Base-by-base conservation (phyloP, 1,140 invertebrate species). In the Sycophila sp. region DNA sequence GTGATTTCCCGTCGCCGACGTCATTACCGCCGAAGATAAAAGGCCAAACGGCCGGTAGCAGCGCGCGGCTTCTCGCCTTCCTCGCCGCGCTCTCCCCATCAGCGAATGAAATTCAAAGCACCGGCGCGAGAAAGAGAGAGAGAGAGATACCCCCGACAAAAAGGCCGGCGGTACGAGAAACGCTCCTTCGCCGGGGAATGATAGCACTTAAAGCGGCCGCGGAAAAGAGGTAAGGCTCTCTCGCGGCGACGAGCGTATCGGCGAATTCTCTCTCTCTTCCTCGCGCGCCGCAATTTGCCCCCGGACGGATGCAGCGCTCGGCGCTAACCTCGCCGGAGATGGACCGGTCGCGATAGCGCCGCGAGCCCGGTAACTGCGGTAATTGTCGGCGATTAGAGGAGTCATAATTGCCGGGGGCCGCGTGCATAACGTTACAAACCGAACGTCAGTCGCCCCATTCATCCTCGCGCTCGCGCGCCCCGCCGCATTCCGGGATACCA, bases 321-420 rank as follows among this genome's bases (percentile, higher is more conserved):
- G 67, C 56, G 45, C 58, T 53, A 60, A 59, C 24, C 66, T 69
- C 56, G 58, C 76, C 76, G 78, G 78, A 78, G 80, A 83, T 82
- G 77, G 78, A 81, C 80, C 77, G 78, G 75, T 78, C 74, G 77
- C 77, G 78, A 81, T 82, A 82, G 81, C 76, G 75, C 76, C 78
- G 77, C 76, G 76, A 79, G 78, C 71, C 76, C 75, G 78, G 79
- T 81, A 81, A 81, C 81, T 80, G 79, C 79, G 74, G 80, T 83
- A 83, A 83, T 82, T 79, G 81, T 80, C 81, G 78, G 75, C 81
- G 78, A 83, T 83, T 82, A 83, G 82, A 83, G 79, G 79, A 83
- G 79, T 83, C 79, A 83, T 83, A 83, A 83, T 83, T 83, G 82
- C 79, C 76, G 76, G 77, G 71, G 75, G 36, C 49, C 22, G 40